Conservation (phyloP, 1,140 invertebrate species). For the Drosophila chauvacae region DNA sequence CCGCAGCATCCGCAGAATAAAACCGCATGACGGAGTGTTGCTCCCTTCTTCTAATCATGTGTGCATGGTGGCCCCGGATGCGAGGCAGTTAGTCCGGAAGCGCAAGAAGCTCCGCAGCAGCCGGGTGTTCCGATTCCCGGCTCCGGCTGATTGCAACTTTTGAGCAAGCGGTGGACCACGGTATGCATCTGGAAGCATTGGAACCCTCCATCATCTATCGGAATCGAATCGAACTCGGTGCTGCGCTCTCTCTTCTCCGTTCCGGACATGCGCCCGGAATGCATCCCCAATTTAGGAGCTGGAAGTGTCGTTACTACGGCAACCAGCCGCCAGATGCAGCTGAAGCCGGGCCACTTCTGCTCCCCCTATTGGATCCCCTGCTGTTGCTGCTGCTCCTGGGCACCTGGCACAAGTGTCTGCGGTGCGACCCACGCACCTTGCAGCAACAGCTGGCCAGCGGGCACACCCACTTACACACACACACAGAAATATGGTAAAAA, state of each 20-base stretch:
- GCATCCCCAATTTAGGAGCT: conserved; percentile 45
- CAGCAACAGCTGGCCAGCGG: conserved; percentile 47
- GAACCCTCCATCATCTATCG: conserved; percentile 25
- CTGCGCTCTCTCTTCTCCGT: conserved; percentile 30
- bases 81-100: conserved; percentile 46
- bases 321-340: conserved; percentile 11
- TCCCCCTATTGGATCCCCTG: not conserved
- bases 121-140: conserved; percentile 7
- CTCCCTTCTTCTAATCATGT: conserved; percentile 61
- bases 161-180: not conserved
- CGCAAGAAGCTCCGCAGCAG: conserved; percentile 22
- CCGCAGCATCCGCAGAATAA: conserved; percentile 1
- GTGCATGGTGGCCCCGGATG: conserved; percentile 47
- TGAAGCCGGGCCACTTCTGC: not conserved
- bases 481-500: not conserved
- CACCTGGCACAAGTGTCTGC: conserved; percentile 75
- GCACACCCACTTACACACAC: conserved; percentile 6
- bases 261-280: conserved; percentile 68
- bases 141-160: not conserved
- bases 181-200: conserved; percentile 49
- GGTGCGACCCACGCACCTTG: conserved; percentile 60
- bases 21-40: conserved; percentile 10
- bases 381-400: conserved; percentile 35
- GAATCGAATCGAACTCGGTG: conserved; percentile 55
- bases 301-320: conserved; percentile 35